phyloP scores from a whole-genome alignment of 2,797 vertebrate species.

The Peromyscus aztecus region DNA sequence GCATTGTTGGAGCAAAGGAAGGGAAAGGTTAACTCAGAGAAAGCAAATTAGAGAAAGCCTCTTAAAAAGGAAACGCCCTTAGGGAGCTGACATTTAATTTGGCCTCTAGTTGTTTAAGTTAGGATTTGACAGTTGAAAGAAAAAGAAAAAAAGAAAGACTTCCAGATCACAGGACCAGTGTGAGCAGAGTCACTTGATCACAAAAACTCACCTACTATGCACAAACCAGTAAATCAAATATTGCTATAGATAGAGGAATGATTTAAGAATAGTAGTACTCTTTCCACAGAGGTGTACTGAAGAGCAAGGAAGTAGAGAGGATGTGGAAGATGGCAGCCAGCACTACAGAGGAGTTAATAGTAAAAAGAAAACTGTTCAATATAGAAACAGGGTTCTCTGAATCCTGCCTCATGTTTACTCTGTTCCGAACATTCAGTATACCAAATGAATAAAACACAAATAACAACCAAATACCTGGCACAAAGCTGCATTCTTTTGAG shows the following conservation, averaged over 20 bases:
- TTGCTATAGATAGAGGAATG: not conserved
- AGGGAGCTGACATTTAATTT: not conserved
- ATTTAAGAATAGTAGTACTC: not conserved
- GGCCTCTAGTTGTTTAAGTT: not conserved
- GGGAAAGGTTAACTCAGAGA: not conserved
- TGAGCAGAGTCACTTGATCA: not conserved
- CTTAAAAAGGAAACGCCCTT: not conserved
- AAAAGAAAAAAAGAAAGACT: not conserved
- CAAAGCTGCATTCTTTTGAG: not conserved
- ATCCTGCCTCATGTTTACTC: conserved; percentile 55
- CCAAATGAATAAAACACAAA: conserved; percentile 17
- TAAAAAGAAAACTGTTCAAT: conserved; percentile 21
- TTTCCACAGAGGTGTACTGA: not conserved
- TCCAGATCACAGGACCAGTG: not conserved
- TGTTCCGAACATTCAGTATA: not conserved
- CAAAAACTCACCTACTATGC: not conserved
- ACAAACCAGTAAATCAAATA: not conserved
- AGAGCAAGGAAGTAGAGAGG: not conserved
- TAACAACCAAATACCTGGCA: not conserved
- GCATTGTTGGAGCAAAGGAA: not conserved
- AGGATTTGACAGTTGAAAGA: not conserved
- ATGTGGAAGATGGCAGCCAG: not conserved
- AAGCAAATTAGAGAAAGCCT: not conserved
- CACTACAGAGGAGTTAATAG: not conserved
- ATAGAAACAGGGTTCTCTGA: not conserved